Percentiles rank a stretch among this genome's conserved stretches.
Evolutionary conservation across 2,797 vertebrate species (phyloP).

Genomic region (Xenopus petersii): DNA sequence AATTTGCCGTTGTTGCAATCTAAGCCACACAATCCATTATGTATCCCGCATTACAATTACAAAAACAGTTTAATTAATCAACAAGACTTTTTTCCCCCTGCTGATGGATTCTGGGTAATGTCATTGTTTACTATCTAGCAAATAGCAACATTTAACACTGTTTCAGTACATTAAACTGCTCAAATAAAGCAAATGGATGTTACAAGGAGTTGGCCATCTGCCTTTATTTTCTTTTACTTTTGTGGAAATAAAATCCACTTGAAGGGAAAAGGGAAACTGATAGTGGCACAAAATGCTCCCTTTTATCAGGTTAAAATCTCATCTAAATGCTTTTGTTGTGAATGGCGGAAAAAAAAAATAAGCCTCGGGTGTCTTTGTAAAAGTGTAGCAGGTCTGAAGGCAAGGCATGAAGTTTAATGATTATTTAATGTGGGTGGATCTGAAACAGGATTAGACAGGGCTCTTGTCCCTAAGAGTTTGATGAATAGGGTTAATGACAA

Average conservation of each 20-base stretch:
- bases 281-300: constrained; percentile 67
- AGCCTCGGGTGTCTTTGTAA: constrained; percentile 69
- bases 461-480: constrained; percentile 71
- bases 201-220: constrained; percentile 82
- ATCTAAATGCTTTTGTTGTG: constrained; percentile 74
- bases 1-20: constrained; percentile 75
- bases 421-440: constrained; percentile 75
- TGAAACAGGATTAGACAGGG: constrained; percentile 69
- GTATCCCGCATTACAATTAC: constrained; percentile 75
- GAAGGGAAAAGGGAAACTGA: constrained; percentile 65
- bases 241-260: constrained; percentile 55
- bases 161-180: constrained; percentile 83
- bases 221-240: constrained; percentile 81
- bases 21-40: constrained; percentile 74
- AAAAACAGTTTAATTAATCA: constrained; percentile 81
- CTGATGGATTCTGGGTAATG: constrained; percentile 78
- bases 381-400: constrained; percentile 73
- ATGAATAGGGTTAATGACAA: constrained; percentile 83
- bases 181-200: constrained; percentile 82
- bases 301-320: constrained; percentile 72
- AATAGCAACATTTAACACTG: constrained; percentile 79
- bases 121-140: constrained; percentile 78
- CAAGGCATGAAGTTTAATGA: constrained; percentile 74
- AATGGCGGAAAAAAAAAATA: constrained; percentile 60
- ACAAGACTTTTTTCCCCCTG: constrained; percentile 65